Evolutionary conservation across 2,888 invertebrate genomes (phyloP).

Genomic region (Mechanitis messenoides): DNA sequence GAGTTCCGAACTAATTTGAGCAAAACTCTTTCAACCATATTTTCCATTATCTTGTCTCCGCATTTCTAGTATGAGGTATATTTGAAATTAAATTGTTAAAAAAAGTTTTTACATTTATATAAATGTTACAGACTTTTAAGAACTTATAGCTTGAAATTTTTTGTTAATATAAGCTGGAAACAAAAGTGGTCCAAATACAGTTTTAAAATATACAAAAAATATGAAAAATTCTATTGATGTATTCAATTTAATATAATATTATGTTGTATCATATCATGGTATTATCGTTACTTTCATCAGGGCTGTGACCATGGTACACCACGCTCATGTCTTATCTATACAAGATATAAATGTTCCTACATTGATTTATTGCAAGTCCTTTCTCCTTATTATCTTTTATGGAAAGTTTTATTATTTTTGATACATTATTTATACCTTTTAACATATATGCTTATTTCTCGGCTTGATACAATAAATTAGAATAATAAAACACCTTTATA

Average conservation of each 20-base stretch:
- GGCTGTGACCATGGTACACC: conserved; percentile 17
- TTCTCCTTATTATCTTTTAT: conserved; percentile 8
- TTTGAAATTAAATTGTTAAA: too few species aligned
- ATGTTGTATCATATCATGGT: too few species aligned
- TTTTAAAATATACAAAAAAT: too few species aligned
- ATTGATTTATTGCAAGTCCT: conserved; percentile 27
- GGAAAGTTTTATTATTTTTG: too few species aligned
- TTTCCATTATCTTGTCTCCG: conserved; percentile 26
- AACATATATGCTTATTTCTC: conserved; percentile 9
- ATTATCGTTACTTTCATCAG: conserved; percentile 26
- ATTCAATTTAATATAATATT: too few species aligned
- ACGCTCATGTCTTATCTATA: conserved; percentile 21
- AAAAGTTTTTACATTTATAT: too few species aligned
- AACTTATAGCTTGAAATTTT: too few species aligned
- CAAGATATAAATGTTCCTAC: conserved; percentile 19
- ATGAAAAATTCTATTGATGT: too few species aligned
- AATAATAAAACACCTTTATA: conserved; percentile 20
- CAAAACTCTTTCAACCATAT: conserved; percentile 34
- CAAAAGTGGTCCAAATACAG: too few species aligned
- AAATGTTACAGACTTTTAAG: too few species aligned
- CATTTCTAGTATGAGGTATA: conserved; percentile 31
- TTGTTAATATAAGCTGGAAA: too few species aligned
- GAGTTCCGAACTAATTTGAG: conserved; percentile 37
- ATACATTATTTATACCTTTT: too few species aligned
- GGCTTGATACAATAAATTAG: conserved; percentile 20